phyloP scores from a whole-genome alignment of 1,140 invertebrate species.

The Neotoxoptera formosana region DNA sequence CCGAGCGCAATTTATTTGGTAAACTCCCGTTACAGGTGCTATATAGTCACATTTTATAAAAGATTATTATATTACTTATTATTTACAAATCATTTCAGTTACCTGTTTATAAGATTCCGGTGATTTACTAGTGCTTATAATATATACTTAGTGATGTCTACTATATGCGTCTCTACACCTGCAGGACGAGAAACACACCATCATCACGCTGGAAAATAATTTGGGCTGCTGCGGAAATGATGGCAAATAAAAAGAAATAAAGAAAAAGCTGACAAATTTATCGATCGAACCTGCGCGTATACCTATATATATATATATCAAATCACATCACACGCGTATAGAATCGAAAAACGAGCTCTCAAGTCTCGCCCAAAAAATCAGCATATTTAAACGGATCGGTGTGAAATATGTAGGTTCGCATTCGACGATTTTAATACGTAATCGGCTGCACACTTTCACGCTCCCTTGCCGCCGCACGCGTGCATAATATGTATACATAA shows the following conservation, averaged over 20 bases:
- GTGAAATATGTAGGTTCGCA: not conserved
- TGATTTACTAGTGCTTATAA: not conserved
- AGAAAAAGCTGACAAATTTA: not conserved
- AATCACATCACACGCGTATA: not conserved
- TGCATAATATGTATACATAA: not conserved
- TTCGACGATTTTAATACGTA: constrained; percentile 41
- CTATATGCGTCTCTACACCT: too few relatives aligned
- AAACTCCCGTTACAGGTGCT: too few relatives aligned
- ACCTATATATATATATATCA: not conserved
- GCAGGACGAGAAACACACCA: not conserved
- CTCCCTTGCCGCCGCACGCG: not conserved
- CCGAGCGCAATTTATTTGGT: too few relatives aligned
- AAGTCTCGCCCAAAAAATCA: not conserved
- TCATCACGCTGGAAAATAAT: not conserved
- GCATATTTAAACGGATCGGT: not conserved
- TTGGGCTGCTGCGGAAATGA: not conserved
- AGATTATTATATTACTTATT: not conserved
- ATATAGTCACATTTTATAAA: not conserved
- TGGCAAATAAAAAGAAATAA: not conserved
- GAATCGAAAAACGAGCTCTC: not conserved
- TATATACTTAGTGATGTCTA: too few relatives aligned
- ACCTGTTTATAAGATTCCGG: too few relatives aligned
- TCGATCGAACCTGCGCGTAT: not conserved
- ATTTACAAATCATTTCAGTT: not conserved
- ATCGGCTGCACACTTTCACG: not conserved